Conservation (phyloP, 2,113 vertebrate genomes). For the Cyrtonyx montezumae region DNA sequence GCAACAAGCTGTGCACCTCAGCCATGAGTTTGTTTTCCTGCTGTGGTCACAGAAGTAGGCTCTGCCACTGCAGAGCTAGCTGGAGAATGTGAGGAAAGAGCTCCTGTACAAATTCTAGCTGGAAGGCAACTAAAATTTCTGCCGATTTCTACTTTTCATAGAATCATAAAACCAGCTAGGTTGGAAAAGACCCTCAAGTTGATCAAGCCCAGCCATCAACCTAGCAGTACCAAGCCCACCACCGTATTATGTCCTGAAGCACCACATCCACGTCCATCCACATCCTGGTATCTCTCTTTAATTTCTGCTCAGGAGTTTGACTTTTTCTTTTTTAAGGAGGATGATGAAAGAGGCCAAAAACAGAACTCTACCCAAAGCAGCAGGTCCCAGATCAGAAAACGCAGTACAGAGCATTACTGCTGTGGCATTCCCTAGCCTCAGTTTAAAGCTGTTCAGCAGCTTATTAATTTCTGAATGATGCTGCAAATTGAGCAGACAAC, state of each 20-base stretch:
- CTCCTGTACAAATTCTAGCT: background rate
- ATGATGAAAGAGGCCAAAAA: background rate
- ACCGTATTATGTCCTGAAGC: background rate
- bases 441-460: conserved; percentile 46
- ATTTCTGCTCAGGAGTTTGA: background rate
- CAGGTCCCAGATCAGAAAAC: background rate
- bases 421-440: background rate
- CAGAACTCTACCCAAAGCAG: background rate
- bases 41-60: background rate
- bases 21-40: background rate
- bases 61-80: background rate
- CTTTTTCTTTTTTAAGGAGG: background rate
- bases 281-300: background rate
- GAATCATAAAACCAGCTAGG: background rate
- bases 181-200: background rate
- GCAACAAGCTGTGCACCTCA: background rate
- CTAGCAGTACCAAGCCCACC: background rate
- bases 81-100: background rate
- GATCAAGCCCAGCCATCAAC: background rate
- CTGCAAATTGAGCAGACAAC: conserved; percentile 37
- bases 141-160: background rate
- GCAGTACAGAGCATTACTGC: background rate
- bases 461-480: conserved; percentile 60
- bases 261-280: background rate
- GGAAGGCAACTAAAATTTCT: rapidly evolving